phyloP scores from a whole-genome alignment of 2,113 vertebrate genomes.

The Tretioscincus oriximinensis region DNA sequence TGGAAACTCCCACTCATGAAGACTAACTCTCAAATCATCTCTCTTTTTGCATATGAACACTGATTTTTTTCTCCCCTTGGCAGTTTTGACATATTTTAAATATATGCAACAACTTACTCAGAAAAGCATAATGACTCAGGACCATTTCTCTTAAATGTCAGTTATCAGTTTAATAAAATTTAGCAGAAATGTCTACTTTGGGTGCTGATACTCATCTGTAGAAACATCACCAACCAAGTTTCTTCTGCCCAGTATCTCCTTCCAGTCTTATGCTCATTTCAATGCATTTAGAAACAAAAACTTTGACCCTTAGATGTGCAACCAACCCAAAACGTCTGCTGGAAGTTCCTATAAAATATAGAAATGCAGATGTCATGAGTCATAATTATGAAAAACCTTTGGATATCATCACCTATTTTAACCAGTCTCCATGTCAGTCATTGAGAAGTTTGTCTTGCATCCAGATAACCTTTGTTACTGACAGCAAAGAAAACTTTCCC shows the following conservation, averaged over 20 bases:
- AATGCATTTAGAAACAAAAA: background rate
- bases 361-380: background rate
- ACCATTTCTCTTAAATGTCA: background rate
- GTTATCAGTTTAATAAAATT: conserved; percentile 30
- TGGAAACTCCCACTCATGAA: background rate
- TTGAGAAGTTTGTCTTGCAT: conserved; percentile 11
- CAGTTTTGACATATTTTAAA: conserved; percentile 10
- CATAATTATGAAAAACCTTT: background rate
- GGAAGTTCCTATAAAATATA: background rate
- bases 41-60: background rate
- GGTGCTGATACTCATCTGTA: background rate
- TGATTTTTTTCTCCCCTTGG: background rate
- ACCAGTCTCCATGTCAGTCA: conserved; percentile 9
- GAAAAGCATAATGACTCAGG: background rate
- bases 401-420: background rate
- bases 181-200: background rate
- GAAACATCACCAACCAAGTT: background rate
- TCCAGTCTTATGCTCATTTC: conserved; percentile 21
- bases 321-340: background rate
- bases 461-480: conserved; percentile 11
- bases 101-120: background rate
- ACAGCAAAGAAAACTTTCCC: conserved; percentile 35
- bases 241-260: background rate
- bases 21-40: background rate
- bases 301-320: background rate